Base-by-base conservation (phyloP, 2,113 vertebrate species). In the Andinoacara biseriatus region DNA sequence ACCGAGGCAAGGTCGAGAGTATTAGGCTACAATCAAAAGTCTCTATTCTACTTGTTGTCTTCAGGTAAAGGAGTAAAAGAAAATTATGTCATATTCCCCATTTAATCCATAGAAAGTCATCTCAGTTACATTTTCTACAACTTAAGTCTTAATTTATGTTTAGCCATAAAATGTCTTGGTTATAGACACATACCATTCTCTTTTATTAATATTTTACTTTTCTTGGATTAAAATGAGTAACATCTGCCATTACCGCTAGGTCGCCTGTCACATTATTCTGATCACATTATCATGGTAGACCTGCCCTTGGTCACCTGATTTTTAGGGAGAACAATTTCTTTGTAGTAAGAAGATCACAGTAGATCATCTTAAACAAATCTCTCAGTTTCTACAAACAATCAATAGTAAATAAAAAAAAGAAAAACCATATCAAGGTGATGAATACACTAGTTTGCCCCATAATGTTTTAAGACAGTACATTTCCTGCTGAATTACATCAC, bases 1-100 rank as follows among this genome's bases (percentile, higher is more conserved):
- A 76, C 60, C 85, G 74, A 86, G 62, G 54, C 29, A 62, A 17
- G 76, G 74, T 24, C 4, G 58, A 80, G 58, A 35, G 74, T 67
- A 80, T 81, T 82, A 86, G 52, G 43, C 56, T 56, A 6, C 40
- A 49, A 54, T 56, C 7, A 82, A 86, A 85, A 86, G 61, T 85
- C 58, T 59, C 43, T 88, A 76, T 83, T 62, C 54, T 49, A 10
- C 15, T 20, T 18, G 74, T 61, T 78, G 43, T 81, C 61, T 82
- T 52, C 8, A 58, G 63, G 46, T 62, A 56, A 56, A 62, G 18
- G 33, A 33, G 60, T 14, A 83, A 78, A 49, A 46, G 5, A 35
- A 46, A 40, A 13, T 14, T 10, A 11, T 2, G 13, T n/a, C 46
- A 2, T 31, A 26, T 43, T 72, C 46, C 17, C n/a, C 20, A 56